Conservation (phyloP, 2,113 vertebrate species). For the Hippocampus barbouri region DNA sequence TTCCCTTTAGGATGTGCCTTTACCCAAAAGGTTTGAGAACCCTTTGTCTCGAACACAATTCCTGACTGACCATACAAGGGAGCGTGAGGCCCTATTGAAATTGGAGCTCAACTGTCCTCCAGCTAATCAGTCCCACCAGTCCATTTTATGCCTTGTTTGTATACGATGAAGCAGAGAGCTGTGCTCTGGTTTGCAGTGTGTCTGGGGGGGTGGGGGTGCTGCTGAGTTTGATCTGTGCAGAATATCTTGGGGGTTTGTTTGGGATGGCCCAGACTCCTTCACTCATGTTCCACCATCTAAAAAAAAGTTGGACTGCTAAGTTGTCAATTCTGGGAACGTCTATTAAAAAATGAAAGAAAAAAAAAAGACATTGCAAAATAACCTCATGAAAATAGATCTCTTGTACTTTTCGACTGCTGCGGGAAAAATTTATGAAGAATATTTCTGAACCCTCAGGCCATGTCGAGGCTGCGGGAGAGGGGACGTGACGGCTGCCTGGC, state of each 20-base stretch:
- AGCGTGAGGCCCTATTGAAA: neutral
- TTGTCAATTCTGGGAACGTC: neutral
- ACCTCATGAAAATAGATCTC: neutral
- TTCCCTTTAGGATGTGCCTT: no score
- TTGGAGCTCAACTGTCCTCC: neutral
- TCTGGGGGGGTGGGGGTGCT: neutral
- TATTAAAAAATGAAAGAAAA: neutral
- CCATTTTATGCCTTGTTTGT: constrained; percentile 6
- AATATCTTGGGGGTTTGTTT: neutral
- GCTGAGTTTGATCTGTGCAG: neutral
- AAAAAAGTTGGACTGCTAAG: neutral
- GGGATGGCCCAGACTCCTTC: neutral
- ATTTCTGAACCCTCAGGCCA: constrained; percentile 74
- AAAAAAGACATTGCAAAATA: neutral
- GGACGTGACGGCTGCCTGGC: constrained; percentile 89
- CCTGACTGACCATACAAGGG: neutral
- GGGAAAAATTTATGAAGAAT: neutral
- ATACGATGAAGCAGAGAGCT: neutral
- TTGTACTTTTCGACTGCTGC: neutral
- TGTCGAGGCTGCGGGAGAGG: constrained; percentile 85
- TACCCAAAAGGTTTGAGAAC: no score
- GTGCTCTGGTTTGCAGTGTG: neutral
- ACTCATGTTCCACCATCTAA: neutral
- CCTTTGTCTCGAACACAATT: neutral
- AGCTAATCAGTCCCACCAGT: neutral